Percentiles rank a stretch among this genome's conserved stretches.
Evolutionary conservation across 2,113 vertebrate genomes (phyloP).

Genomic region (Lasiurus borealis): DNA sequence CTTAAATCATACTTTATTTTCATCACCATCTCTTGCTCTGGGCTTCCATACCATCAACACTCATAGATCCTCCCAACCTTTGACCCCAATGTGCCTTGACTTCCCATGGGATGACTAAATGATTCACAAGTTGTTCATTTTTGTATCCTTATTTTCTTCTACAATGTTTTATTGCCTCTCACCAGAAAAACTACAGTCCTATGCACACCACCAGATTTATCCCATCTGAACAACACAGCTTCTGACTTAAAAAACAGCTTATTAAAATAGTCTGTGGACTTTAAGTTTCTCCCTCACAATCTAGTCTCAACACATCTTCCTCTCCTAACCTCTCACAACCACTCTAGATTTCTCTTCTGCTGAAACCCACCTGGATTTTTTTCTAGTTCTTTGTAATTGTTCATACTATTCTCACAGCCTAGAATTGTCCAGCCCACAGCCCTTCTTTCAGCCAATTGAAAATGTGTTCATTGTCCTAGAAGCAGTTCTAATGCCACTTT

Average conservation of each 20-base stretch:
- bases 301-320: not conserved
- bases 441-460: not conserved
- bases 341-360: not conserved
- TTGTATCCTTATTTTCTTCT: slow-evolving; percentile 1
- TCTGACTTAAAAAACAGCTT: not conserved
- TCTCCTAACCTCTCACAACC: not conserved
- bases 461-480: not conserved
- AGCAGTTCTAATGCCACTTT: not conserved
- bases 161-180: not conserved
- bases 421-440: not conserved
- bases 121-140: not conserved
- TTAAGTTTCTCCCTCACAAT: not conserved
- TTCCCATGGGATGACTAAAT: not conserved
- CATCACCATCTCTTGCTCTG: not conserved
- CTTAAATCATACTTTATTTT: slow-evolving; percentile 24
- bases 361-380: not conserved
- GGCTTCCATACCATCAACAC: not conserved
- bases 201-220: not conserved
- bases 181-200: not conserved
- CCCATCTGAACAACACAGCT: not conserved
- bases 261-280: not conserved
- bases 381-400: not conserved
- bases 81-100: not conserved
- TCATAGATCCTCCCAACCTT: not conserved
- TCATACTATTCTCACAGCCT: not conserved